Evolutionary conservation across 2,888 invertebrate genomes (phyloP).

Genomic region (Philaethria dido): DNA sequence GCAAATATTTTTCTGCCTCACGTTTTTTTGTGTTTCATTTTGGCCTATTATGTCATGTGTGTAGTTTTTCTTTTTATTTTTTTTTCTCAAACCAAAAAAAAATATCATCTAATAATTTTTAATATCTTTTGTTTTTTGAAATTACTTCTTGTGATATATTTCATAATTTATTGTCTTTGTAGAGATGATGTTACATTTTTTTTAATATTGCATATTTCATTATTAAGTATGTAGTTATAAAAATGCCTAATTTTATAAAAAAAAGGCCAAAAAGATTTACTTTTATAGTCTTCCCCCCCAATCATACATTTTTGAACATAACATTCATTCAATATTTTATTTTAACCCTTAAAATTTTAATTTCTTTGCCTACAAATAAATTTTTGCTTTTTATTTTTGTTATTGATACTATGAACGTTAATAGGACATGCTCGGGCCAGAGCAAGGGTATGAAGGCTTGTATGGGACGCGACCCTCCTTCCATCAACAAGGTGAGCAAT

Average conservation of each 20-base stretch:
- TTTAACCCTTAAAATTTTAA: not conserved
- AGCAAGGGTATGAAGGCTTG: conserved; percentile 96
- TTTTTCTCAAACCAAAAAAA: no score
- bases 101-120: no score
- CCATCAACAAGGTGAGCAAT: conserved; percentile 91
- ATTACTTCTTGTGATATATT: not conserved
- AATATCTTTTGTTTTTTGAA: not conserved
- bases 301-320: no score
- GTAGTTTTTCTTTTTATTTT: not conserved
- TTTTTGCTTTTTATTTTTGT: conserved; percentile 25
- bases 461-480: conserved; percentile 96
- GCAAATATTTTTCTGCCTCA: not conserved
- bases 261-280: no score
- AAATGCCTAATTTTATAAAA: no score
- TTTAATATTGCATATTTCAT: no score
- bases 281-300: no score
- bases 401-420: conserved; percentile 56
- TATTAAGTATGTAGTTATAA: no score
- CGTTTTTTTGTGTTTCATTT: not conserved
- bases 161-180: no score
- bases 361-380: conserved; percentile 10
- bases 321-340: not conserved
- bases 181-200: no score
- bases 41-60: not conserved
- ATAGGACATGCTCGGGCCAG: conserved; percentile 95